Conservation (phyloP, 2,797 vertebrate species). For the Crypturellus tataupa region DNA sequence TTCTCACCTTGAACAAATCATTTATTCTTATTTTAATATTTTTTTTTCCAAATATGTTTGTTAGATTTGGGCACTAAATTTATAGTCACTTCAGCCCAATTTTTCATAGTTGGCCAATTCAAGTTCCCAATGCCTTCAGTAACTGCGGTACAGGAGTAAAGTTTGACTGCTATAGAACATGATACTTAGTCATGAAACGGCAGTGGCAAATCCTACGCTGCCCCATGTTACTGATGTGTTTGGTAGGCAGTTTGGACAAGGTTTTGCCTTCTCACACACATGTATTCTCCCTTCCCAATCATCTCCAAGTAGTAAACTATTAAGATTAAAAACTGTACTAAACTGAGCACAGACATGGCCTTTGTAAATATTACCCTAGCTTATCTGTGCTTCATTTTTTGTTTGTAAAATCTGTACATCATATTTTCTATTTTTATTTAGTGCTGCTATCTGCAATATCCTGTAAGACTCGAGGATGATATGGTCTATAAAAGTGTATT, state of each 20-base stretch:
- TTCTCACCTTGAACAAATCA: background rate
- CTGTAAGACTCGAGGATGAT: background rate
- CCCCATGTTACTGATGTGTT: background rate
- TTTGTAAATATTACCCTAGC: slow-evolving; percentile 32
- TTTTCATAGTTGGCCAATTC: background rate
- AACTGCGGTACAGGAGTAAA: background rate
- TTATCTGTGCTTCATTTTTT: slow-evolving; percentile 22
- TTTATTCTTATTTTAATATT: background rate
- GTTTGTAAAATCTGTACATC: background rate
- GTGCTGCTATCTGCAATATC: background rate
- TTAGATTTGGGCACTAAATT: background rate
- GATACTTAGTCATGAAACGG: background rate
- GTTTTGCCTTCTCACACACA: background rate
- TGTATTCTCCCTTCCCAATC: background rate
- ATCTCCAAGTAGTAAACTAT: background rate
- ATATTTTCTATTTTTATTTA: slow-evolving; percentile 1
- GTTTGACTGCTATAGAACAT: background rate
- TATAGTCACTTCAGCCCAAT: background rate
- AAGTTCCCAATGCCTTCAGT: background rate
- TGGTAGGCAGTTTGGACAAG: background rate
- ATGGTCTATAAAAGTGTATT: background rate
- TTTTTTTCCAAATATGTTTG: background rate
- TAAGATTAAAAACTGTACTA: background rate
- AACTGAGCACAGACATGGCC: background rate
- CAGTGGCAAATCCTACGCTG: background rate